Conservation (phyloP, 2,113 vertebrate species). For the Pontoporia blainvillei region DNA sequence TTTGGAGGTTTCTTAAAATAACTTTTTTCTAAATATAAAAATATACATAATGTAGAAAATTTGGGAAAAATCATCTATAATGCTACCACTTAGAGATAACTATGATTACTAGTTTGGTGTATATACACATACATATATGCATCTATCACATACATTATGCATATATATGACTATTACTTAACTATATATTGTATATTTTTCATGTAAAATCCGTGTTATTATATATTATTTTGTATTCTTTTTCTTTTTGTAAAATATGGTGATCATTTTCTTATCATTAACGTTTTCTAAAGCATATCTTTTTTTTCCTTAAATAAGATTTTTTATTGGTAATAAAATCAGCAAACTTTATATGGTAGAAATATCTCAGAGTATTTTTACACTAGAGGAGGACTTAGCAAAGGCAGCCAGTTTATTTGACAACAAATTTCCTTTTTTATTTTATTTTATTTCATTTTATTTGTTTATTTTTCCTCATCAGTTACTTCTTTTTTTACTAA, state of each 20-base stretch:
- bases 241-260: background rate
- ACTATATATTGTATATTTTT: background rate
- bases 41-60: background rate
- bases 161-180: background rate
- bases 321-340: background rate
- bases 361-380: background rate
- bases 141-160: background rate
- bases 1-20: constrained; percentile 17
- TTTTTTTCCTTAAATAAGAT: background rate
- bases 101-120: background rate
- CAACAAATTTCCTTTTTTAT: background rate
- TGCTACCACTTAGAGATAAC: background rate
- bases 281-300: background rate
- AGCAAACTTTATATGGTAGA: background rate
- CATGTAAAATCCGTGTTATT: background rate
- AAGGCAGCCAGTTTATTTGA: background rate
- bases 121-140: background rate
- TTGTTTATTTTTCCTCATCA: background rate
- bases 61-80: background rate
- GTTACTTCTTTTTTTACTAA: background rate
- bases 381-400: background rate
- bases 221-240: background rate
- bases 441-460: background rate
- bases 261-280: background rate
- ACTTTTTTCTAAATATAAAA: background rate